Evolutionary conservation across 2,113 vertebrate genomes (phyloP), one percentile per base, ranked within the genome.

Genomic region (Struthidea cinerea): DNA sequence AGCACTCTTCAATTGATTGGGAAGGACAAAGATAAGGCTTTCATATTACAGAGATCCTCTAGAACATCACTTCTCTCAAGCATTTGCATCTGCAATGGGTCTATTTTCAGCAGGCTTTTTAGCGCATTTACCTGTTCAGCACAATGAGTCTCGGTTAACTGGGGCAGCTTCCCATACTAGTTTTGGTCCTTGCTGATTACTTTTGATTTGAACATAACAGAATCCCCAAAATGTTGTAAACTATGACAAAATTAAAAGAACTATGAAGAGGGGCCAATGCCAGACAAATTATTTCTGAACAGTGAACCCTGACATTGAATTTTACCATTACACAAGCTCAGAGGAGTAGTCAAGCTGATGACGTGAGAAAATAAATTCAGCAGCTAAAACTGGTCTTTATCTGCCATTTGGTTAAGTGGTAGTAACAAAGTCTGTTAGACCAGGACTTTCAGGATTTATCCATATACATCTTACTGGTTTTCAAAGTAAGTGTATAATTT

Each of bases 91-190:
- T 78, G 32, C 69, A 81, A n/a, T 4, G 30, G 20, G 15, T 57
- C 28, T 49, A 7, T 56, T 81, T 92, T n/a, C 4, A 3, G 46
- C 23, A 70, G 21, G 30, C 0, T 6, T 84, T 79, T 76, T 53
- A 33, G 39, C 28, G 78, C 8, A 67, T 61, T 89, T 71, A 75
- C n/a, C 15, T 18, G 21, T 20, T 67, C 19, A 61, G 37, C 17
- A 68, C 33, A 60, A 55, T 2, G 2, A 84, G 22, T 24, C 69
- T 81, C 0, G 0, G 32, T 10, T 79, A 56, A 47, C 7, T 35
- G 49, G 27, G 16, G 35, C 65, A 71, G 21, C 7, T 82, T 56
- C n/a, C 47, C 26, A 11, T 49, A 7, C 6, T n/a, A 76, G 57
- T 41, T 93, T 76, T 50, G 27, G n/a, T n/a, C 44, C 42, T 86